These are phyloP conservation scores for Cephus cinctus DNA, from an alignment of 1,140 invertebrate species.

Conservation along the genomic window DNA sequence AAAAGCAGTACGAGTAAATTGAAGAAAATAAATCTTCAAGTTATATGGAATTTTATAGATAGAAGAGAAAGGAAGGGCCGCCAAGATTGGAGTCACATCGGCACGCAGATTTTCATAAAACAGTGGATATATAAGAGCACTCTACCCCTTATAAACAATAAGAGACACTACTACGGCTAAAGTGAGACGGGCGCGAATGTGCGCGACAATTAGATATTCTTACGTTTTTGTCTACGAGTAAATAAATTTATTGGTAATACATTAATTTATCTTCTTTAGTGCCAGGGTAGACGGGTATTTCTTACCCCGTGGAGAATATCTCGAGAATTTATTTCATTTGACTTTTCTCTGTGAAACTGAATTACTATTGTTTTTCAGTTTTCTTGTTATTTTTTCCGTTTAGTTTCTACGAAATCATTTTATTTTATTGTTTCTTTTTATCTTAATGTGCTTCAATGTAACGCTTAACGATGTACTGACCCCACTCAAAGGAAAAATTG, in stretches of 20 bases:
- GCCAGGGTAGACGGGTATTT: constrained; percentile 33
- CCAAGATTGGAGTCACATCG: no score
- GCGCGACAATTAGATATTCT: constrained; percentile 36
- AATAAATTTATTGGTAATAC: constrained; percentile 19
- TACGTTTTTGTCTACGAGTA: constrained; percentile 25
- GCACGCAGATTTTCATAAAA: no score
- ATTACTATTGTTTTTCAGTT: no score
- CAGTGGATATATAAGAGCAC: no score
- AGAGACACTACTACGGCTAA: no score
- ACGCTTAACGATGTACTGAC: constrained; percentile 32
- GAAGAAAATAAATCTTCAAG: background rate
- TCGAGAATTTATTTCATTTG: constrained; percentile 14
- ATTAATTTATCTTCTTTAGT: constrained; percentile 40
- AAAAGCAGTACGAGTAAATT: background rate
- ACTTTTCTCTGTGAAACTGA: no score
- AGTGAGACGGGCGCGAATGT: constrained; percentile 33
- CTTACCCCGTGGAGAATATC: constrained; percentile 7
- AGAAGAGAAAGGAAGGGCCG: no score
- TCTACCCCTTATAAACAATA: no score
- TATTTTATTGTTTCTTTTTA: no score
- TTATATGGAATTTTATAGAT: background rate
- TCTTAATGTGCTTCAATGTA: no score
- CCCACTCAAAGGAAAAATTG: constrained; percentile 32
- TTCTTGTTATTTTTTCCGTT: no score
- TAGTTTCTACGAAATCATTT: no score